phyloP scores from a whole-genome alignment of 2,888 invertebrate species.

The Drosophila mimetica region DNA sequence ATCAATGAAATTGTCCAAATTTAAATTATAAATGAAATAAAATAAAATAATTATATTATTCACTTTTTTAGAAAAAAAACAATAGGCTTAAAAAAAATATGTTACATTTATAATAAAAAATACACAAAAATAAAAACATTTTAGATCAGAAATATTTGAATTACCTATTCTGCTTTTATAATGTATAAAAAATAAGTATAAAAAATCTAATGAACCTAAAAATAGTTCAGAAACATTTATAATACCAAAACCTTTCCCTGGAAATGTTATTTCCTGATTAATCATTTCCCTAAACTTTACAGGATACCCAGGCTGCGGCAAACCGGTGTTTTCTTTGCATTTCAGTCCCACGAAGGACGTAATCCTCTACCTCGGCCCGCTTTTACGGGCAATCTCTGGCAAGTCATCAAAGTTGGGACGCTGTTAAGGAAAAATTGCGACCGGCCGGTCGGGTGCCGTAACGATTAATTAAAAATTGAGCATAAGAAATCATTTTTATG shows the following conservation, averaged over 20 bases:
- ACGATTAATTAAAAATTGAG: conserved; percentile 68
- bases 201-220: no score
- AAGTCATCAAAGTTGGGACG: conserved; percentile 40
- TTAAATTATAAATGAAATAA: no score
- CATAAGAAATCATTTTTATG: conserved; percentile 65
- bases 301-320: conserved; percentile 13
- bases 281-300: conserved; percentile 2
- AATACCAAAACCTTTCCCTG: not conserved
- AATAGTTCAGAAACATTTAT: not conserved
- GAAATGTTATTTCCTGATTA: not conserved
- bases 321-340: conserved; percentile 1
- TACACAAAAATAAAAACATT: no score
- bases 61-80: no score
- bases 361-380: conserved; percentile 10
- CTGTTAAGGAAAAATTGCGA: conserved; percentile 24
- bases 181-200: no score
- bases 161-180: no score
- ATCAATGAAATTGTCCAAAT: no score
- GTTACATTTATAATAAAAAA: no score
- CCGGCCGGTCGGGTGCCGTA: conserved; percentile 14
- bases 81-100: no score
- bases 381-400: conserved; percentile 46
- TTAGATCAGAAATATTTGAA: no score
- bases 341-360: not conserved
- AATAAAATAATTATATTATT: no score